Evolutionary conservation across 2,113 vertebrate genomes (phyloP).

Genomic region (Cyprinodon variegatus): DNA sequence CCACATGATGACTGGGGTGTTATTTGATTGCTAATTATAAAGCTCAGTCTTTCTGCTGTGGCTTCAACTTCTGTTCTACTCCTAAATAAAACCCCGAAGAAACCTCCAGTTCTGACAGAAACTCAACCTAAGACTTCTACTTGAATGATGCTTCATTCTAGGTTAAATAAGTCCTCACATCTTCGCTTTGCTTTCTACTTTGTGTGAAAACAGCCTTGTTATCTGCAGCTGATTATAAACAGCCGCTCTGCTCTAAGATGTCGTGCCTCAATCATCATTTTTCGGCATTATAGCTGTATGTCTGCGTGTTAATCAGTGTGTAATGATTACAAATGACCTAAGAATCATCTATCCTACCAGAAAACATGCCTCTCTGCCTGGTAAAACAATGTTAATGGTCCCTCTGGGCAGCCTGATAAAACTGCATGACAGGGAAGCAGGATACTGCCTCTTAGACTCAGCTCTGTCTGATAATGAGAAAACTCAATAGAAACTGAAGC

Average conservation of each 20-base stretch:
- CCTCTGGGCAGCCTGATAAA: conserved; percentile 29
- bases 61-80: too few species aligned
- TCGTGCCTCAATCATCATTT: conserved; percentile 6
- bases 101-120: not conserved
- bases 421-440: conserved; percentile 32
- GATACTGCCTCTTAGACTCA: conserved; percentile 20
- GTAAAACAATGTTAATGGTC: conserved; percentile 36
- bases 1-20: not conserved
- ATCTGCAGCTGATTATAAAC: conserved; percentile 8
- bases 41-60: not conserved
- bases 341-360: not conserved
- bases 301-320: conserved; percentile 4
- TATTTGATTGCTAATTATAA: not conserved
- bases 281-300: not conserved
- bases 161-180: conserved; percentile 1
- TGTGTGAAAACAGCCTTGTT: conserved; percentile 21
- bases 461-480: conserved; percentile 26
- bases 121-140: not conserved
- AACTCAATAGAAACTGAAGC: conserved; percentile 14
- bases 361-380: conserved; percentile 18
- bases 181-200: conserved; percentile 19
- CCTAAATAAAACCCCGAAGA: not conserved
- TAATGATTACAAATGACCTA: not conserved
- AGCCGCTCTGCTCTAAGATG: conserved; percentile 25
- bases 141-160: not conserved